Percentiles rank a stretch among this genome's conserved stretches.
These are phyloP conservation scores for Caenorhabditis briggsae DNA, from an alignment of 1,140 invertebrate genomes.

Conservation along the genomic window DNA sequence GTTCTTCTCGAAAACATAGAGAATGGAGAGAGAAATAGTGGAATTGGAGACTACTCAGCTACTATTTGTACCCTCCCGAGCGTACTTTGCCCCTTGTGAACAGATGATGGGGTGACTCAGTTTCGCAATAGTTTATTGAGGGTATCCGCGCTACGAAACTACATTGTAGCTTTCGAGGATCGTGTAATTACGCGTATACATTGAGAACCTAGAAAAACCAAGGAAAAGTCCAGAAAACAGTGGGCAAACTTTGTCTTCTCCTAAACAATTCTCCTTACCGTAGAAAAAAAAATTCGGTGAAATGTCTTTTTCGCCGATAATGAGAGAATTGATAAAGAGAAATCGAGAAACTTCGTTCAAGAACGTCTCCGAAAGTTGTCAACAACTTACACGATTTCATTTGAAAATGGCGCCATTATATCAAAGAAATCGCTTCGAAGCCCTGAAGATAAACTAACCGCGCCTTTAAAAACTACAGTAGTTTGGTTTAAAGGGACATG, in stretches of 20 bases:
- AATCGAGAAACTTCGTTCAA: neutral
- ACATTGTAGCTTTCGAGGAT: neutral
- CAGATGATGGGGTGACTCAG: slow-evolving; percentile 43
- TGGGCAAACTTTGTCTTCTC: too few relatives aligned
- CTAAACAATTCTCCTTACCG: neutral
- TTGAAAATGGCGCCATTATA: slow-evolving; percentile 14
- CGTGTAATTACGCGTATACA: neutral
- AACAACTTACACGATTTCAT: slow-evolving; percentile 3
- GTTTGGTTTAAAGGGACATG: too few relatives aligned
- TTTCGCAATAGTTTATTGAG: slow-evolving; percentile 28
- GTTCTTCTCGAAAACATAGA: too few relatives aligned
- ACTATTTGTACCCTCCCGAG: slow-evolving; percentile 12
- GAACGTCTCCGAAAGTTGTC: neutral
- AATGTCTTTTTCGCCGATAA: too few relatives aligned
- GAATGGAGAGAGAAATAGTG: neutral
- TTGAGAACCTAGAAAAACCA: neutral
- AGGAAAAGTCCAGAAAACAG: slow-evolving; percentile 25
- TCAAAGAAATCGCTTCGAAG: neutral
- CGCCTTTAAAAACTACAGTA: too few relatives aligned
- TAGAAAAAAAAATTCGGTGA: neutral
- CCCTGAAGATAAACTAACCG: too few relatives aligned
- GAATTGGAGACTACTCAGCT: slow-evolving; percentile 1
- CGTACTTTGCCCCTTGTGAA: slow-evolving; percentile 34
- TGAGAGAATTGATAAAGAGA: neutral
- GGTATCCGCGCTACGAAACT: neutral